Conservation (phyloP, 2,888 invertebrate genomes). For the Plebejus melissa region DNA sequence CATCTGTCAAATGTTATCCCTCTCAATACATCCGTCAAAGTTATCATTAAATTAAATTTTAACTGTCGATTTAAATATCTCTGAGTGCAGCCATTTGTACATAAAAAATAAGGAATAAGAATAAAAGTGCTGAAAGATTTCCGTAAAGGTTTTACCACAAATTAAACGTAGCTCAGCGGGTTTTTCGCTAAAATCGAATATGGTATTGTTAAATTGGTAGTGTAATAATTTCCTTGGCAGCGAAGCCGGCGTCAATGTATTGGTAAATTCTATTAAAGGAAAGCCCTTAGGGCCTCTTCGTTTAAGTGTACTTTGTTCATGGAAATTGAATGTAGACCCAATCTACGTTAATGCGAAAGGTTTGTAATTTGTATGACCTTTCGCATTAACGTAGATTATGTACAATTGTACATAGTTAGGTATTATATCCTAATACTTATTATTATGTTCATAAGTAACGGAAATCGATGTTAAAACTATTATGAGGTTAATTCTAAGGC, state of each 20-base stretch:
- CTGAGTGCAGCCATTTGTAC: too few relatives aligned
- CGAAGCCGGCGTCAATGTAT: conserved; percentile 29
- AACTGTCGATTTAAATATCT: too few relatives aligned
- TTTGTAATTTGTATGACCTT: background rate
- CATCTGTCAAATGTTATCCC: too few relatives aligned
- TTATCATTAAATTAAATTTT: too few relatives aligned
- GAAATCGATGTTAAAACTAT: background rate
- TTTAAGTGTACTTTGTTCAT: conserved; percentile 35
- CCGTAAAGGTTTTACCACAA: background rate
- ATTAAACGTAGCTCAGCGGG: background rate
- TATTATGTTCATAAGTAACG: background rate
- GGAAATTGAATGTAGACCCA: conserved; percentile 36
- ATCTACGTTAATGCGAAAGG: conserved; percentile 20
- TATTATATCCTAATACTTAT: too few relatives aligned
- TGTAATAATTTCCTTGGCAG: background rate
- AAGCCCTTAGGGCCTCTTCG: conserved; percentile 31
- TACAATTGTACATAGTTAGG: background rate
- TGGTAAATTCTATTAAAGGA: conserved; percentile 33
- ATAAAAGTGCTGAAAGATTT: background rate
- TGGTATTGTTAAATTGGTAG: background rate
- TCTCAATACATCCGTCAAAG: too few relatives aligned
- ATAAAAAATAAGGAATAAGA: too few relatives aligned
- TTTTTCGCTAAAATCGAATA: background rate
- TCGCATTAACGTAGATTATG: too few relatives aligned
- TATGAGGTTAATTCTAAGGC: too few relatives aligned